Evolutionary conservation across 2,113 vertebrate genomes (phyloP), one percentile per base, ranked within the genome.

Genomic region (Eclectus roratus): DNA sequence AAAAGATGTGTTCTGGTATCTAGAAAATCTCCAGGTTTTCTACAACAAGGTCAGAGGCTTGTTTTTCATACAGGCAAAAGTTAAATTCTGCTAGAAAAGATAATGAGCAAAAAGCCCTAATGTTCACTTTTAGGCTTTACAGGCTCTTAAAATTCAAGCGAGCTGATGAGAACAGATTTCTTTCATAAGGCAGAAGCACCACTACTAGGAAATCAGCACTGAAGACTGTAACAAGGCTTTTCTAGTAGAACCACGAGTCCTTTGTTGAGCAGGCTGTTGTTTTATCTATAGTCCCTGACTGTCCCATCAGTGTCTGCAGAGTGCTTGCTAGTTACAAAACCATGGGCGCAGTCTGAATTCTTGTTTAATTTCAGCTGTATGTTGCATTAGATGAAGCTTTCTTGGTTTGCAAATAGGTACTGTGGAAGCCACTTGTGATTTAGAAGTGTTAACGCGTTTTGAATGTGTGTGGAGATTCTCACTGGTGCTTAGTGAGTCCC

Each of bases 181-280:
- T 60, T 65, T 74, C 2, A 3, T 31, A 25, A 49, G 20, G 9
- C 47, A 69, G 61, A 85, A 79, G 46, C 4, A 64, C 18, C 28
- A 27, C 29, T 43, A 9, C 13, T 44, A 53, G 23, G 16, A 72
- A 41, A n/a, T 74, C 18, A 35, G 39, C 9, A 10, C 14, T 61
- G 78, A 29, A 24, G 35, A 10, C 13, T n/a, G 10, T 25, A 41
- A 21, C 1, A 50, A 53, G 71, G 9, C 69, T 93, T 80, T 93
- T 80, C 24, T 49, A 20, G 17, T n/a, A 29, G 21, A 41, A 44
- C 58, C 1, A 0, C 2, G 23, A 13, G 18, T 39, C 16, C 46
- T 18, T 4, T 56, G 5, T 55, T 76, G 29, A 70, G 27, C 8
- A 23, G 41, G 18, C 33, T 28, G 1, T 6, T 35, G 3, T 49